Percentiles rank a stretch among this genome's conserved stretches.
Evolutionary conservation across 2,113 vertebrate genomes (phyloP).

Genomic region (Syngnathus floridae): DNA sequence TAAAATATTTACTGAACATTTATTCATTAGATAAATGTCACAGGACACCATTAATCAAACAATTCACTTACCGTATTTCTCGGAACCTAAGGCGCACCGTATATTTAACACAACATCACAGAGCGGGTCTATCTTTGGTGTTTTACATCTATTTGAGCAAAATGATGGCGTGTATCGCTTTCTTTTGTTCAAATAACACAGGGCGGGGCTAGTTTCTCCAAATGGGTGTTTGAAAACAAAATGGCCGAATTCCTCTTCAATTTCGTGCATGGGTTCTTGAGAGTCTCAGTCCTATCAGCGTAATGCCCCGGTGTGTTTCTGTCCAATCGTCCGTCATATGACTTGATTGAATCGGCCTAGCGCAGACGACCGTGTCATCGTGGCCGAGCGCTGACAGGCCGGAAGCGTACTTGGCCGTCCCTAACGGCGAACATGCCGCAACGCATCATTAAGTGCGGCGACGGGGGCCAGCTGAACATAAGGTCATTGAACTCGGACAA

Average conservation of each 20-base stretch:
- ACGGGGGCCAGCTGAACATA: conserved; percentile 32
- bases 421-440: background rate
- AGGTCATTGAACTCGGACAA: conserved; percentile 38
- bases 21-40: too few species aligned
- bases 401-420: background rate
- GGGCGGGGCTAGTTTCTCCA: background rate
- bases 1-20: background rate
- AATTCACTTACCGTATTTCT: too few species aligned
- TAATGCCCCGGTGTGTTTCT: background rate
- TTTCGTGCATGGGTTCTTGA: background rate
- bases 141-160: too few species aligned
- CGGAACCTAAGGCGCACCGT: too few species aligned
- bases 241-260: background rate
- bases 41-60: background rate
- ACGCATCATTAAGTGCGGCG: conserved; percentile 29
- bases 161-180: too few species aligned
- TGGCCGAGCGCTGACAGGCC: background rate
- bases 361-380: conserved; percentile 4
- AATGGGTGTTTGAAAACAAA: background rate
- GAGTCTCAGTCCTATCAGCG: background rate
- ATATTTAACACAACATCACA: too few species aligned
- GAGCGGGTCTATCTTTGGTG: too few species aligned
- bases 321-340: background rate
- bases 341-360: conserved; percentile 21
- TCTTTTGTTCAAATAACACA: too few species aligned